Base-by-base conservation (phyloP, 1,140 invertebrate genomes). In the Latrodectus geometricus region DNA sequence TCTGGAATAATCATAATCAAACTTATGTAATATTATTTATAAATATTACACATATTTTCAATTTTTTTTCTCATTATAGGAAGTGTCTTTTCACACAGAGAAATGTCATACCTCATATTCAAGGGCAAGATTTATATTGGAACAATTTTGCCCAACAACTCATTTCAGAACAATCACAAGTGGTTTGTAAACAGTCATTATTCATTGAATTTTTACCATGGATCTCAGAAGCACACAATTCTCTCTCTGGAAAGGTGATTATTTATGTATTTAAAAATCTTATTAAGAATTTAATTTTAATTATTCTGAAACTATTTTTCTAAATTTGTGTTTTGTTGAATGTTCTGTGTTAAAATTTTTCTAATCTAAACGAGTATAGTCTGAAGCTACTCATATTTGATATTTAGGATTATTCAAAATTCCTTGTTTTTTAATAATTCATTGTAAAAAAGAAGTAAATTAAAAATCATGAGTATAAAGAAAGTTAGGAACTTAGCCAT, bases 181-280 rank as follows among this genome's bases (percentile, higher is more conserved):
- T 50, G 4, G 11, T 78, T 68, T 86, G 83, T 72, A 78, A 77
- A 61, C 69, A 78, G 11, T 86, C 83, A 73, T 74, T 87, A 68
- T 87, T 87, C 77, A 79, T 80, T 49, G 85, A 87, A 52, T 87
- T 87, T 74, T 75, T 87, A 74, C 76, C 85, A 68, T 87, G 85
- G 85, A 87, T 87, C 65, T 21, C 50, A n/a, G 76, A 87, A 74
- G 68, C 76, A 50, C 56, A 66, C 20, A 69, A 49, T 14, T 73
- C 76, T 50, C 52, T 74, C 4, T 80, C 85, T 23, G 85, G 85
- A 73, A 80, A 87, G 56, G 85, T 87, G 52, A 73, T 54, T 66
- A 76, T 12, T 49, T 23, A 35, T 35, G 35, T 5, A 35, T 35
- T 35, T 35, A 35, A 35, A 35, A 35, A 35, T 35, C 5, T 35